Percentiles rank a stretch among this genome's conserved stretches.
phyloP scores from a whole-genome alignment of 2,888 invertebrate genomes.

The Myathropa florea region DNA sequence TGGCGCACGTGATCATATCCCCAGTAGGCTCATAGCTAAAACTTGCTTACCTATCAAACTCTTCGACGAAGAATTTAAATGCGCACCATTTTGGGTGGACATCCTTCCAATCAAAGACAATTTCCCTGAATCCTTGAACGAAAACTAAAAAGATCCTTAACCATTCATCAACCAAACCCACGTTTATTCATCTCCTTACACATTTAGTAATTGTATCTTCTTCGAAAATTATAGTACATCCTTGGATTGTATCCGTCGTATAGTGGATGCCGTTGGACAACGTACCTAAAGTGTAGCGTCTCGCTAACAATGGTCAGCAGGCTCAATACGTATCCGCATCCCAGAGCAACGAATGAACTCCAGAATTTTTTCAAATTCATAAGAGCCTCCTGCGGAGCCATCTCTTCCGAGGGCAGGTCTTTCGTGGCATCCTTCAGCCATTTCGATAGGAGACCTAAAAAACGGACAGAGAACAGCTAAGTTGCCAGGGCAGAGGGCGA shows the following conservation, averaged over 20 bases:
- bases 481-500: neutral
- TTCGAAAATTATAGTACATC: constrained; percentile 75
- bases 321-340: constrained; percentile 85
- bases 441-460: constrained; percentile 86
- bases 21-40: too few species aligned
- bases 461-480: neutral
- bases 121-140: too few species aligned
- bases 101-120: too few species aligned
- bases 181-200: neutral
- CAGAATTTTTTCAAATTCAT: constrained; percentile 90
- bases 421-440: constrained; percentile 89
- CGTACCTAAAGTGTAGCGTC: constrained; percentile 85
- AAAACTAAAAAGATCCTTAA: too few species aligned
- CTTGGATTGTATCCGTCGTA: constrained; percentile 84
- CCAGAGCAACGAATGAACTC: constrained; percentile 88
- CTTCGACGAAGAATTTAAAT: too few species aligned
- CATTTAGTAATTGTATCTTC: constrained; percentile 41
- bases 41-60: too few species aligned
- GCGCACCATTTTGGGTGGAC: too few species aligned
- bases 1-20: too few species aligned
- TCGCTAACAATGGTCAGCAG: constrained; percentile 83
- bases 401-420: constrained; percentile 83
- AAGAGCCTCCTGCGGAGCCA: constrained; percentile 86
- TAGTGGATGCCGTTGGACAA: constrained; percentile 85
- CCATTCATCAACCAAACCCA: neutral